Evolutionary conservation across 1,140 invertebrate genomes (phyloP).

Genomic region (Scaptomyza pallida): DNA sequence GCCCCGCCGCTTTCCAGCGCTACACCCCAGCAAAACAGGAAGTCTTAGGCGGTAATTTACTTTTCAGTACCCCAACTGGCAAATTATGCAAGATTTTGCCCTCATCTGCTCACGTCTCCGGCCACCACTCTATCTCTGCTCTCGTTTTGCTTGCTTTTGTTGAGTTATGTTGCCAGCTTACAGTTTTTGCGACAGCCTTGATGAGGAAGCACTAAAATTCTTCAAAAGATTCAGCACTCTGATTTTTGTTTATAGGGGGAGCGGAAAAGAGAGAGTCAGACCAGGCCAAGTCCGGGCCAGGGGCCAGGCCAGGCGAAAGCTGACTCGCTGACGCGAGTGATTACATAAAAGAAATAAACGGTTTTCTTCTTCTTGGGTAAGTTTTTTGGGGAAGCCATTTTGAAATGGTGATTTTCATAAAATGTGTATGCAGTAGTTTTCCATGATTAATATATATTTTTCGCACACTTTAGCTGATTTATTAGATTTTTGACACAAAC

Average conservation of each 20-base stretch:
- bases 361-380: background rate
- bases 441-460: background rate
- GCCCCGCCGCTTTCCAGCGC: background rate
- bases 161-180: slow-evolving; percentile 62
- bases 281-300: no score
- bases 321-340: slow-evolving; percentile 2
- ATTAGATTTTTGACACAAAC: no score
- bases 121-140: background rate
- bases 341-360: slow-evolving; percentile 8
- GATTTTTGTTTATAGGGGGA: slow-evolving; percentile 22
- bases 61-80: slow-evolving; percentile 71
- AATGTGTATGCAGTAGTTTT: background rate
- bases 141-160: slow-evolving; percentile 10
- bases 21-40: slow-evolving; percentile 56
- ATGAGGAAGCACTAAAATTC: slow-evolving; percentile 46
- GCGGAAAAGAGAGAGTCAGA: background rate
- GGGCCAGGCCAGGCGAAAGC: background rate
- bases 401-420: background rate
- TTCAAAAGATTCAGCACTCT: slow-evolving; percentile 37
- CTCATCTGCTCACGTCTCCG: background rate
- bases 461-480: background rate
- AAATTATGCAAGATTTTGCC: slow-evolving; percentile 77
- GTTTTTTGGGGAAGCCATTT: slow-evolving; percentile 1
- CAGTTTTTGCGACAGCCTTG: slow-evolving; percentile 53
- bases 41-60: slow-evolving; percentile 81